These are phyloP conservation scores for Cataglyphis livida DNA, from an alignment of 2,888 invertebrate species.

Conservation along the genomic window DNA sequence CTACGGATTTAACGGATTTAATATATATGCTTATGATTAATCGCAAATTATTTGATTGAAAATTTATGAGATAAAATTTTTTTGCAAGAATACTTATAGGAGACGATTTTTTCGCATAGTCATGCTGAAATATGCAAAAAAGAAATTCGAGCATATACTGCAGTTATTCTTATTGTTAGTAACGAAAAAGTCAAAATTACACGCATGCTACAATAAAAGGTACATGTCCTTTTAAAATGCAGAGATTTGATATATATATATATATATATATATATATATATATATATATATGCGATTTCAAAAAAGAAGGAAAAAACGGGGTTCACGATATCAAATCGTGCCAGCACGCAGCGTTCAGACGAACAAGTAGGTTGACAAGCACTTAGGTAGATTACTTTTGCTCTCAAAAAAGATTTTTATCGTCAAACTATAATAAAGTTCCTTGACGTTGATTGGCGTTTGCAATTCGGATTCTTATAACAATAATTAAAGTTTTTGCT, in stretches of 20 bases:
- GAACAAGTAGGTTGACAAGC: constrained; percentile 45
- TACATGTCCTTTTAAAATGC: background rate
- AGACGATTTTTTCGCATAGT: too few species aligned
- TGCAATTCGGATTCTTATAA: constrained; percentile 7
- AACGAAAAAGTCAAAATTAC: background rate
- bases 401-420: constrained; percentile 23
- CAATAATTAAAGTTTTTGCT: background rate
- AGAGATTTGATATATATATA: constrained; percentile 5
- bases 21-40: background rate
- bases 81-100: background rate
- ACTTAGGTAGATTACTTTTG: constrained; percentile 27
- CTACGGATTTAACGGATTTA: background rate
- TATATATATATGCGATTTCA: background rate
- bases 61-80: background rate
- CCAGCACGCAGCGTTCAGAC: constrained; percentile 19
- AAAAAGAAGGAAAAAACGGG: constrained; percentile 6
- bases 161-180: background rate
- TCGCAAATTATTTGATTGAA: background rate
- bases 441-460: constrained; percentile 42
- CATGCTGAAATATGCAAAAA: background rate
- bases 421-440: constrained; percentile 36
- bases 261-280: background rate
- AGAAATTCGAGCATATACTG: background rate
- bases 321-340: constrained; percentile 35
- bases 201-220: background rate